Conservation (phyloP, 2,797 vertebrate species). For the Poeciliopsis turneri region DNA sequence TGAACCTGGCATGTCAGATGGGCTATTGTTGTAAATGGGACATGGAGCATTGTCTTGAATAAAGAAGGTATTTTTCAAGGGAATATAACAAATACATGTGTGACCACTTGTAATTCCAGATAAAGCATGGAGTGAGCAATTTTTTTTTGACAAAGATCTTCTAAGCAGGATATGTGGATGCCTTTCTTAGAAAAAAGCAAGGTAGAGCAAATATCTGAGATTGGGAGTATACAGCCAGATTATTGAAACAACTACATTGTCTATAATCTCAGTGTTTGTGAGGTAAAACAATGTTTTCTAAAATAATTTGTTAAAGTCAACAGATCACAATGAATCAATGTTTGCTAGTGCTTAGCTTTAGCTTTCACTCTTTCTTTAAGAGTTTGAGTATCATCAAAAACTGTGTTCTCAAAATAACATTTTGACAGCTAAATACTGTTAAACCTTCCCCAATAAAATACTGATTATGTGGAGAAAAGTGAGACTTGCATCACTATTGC, state of each 20-base stretch:
- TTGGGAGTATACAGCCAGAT: background rate
- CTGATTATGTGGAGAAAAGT: background rate
- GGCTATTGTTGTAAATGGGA: background rate
- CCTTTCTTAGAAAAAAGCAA: background rate
- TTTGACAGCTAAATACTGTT: background rate
- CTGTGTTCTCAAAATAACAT: background rate
- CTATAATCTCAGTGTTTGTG: background rate
- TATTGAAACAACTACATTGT: background rate
- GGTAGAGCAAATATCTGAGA: background rate
- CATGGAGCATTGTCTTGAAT: background rate
- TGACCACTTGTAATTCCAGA: background rate
- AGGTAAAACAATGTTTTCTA: background rate
- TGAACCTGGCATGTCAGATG: background rate
- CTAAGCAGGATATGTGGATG: background rate
- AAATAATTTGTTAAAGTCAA: constrained; percentile 1
- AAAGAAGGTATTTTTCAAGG: background rate
- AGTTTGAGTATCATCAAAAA: background rate
- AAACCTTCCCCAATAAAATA: background rate
- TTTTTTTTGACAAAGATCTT: background rate
- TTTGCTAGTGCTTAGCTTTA: background rate
- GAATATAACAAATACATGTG: background rate
- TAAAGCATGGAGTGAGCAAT: background rate
- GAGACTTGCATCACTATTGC: background rate
- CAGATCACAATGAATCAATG: background rate
- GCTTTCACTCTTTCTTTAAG: background rate